A percentile compares a stretch with the other conserved stretches of the same genome.
Evolutionary conservation across 1,140 invertebrate species (phyloP).

Genomic region (Orussus abietinus): DNA sequence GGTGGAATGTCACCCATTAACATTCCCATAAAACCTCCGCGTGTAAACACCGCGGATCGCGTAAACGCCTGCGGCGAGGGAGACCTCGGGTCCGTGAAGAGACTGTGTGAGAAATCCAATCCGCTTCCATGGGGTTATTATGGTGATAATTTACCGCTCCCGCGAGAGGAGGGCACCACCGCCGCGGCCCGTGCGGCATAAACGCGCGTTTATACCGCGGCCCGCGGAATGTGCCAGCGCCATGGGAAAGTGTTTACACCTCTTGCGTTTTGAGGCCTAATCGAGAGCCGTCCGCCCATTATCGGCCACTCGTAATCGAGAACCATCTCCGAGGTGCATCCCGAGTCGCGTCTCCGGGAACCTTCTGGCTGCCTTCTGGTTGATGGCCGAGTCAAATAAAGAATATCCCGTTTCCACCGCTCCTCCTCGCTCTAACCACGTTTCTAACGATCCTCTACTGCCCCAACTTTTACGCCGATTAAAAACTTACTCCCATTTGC

Average conservation of each 20-base stretch:
- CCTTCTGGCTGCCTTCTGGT: no score
- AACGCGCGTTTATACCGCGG: constrained; percentile 33
- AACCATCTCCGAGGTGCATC: no score
- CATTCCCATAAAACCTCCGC: constrained; percentile 43
- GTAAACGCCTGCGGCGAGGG: constrained; percentile 11
- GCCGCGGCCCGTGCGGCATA: constrained; percentile 19
- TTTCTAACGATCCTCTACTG: no score
- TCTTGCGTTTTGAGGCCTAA: constrained; percentile 24
- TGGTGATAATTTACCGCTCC: constrained; percentile 44
- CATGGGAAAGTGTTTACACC: constrained; percentile 28
- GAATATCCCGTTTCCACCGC: no score
- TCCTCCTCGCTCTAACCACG: no score
- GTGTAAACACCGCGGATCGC: constrained; percentile 32
- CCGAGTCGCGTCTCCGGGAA: no score
- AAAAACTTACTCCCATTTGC: no score
- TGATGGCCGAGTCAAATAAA: no score
- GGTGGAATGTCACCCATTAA: constrained; percentile 46
- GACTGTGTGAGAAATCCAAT: constrained; percentile 47
- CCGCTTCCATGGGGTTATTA: constrained; percentile 42
- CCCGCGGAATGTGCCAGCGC: constrained; percentile 28
- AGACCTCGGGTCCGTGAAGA: no score
- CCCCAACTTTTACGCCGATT: no score
- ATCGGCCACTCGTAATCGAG: no score
- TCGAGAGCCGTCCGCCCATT: constrained; percentile 13
- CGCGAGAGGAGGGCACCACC: constrained; percentile 24